Conservation (phyloP, 2,888 invertebrate genomes). For the Pachliopta kotzebuea region DNA sequence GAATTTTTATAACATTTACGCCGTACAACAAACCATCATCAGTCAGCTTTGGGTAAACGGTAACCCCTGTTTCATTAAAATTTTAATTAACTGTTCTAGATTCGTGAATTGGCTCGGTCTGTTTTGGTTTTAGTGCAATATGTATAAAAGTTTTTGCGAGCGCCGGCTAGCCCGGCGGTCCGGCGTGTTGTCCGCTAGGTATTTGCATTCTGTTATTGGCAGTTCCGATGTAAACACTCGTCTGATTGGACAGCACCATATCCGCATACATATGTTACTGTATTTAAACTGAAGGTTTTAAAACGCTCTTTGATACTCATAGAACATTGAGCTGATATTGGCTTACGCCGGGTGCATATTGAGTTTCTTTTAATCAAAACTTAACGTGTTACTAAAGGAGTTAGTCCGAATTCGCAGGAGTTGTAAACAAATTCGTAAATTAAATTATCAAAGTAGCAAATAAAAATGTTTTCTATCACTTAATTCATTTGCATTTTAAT, state of each 20-base stretch:
- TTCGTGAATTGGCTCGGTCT: constrained; percentile 38
- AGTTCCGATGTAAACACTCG: constrained; percentile 64
- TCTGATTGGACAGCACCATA: constrained; percentile 61
- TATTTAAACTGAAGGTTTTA: constrained; percentile 21
- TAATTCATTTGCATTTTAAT: too few species aligned
- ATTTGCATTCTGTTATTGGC: constrained; percentile 77
- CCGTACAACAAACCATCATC: constrained; percentile 20
- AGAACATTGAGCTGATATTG: neutral
- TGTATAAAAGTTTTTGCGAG: constrained; percentile 47
- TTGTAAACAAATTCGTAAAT: neutral
- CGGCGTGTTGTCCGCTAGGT: constrained; percentile 55
- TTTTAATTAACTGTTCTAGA: constrained; percentile 44
- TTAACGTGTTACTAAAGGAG: neutral
- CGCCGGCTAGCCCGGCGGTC: constrained; percentile 35
- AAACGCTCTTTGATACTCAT: constrained; percentile 22
- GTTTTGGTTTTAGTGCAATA: constrained; percentile 43
- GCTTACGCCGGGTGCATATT: neutral
- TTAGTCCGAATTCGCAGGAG: too few species aligned
- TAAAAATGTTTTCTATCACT: too few species aligned
- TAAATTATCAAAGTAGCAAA: neutral
- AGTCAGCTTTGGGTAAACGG: constrained; percentile 30
- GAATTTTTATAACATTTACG: constrained; percentile 34
- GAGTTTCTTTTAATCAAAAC: neutral
- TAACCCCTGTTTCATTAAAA: constrained; percentile 31
- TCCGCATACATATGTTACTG: constrained; percentile 36